phyloP scores from a whole-genome alignment of 1,140 invertebrate genomes.

The Drosophila pachea region DNA sequence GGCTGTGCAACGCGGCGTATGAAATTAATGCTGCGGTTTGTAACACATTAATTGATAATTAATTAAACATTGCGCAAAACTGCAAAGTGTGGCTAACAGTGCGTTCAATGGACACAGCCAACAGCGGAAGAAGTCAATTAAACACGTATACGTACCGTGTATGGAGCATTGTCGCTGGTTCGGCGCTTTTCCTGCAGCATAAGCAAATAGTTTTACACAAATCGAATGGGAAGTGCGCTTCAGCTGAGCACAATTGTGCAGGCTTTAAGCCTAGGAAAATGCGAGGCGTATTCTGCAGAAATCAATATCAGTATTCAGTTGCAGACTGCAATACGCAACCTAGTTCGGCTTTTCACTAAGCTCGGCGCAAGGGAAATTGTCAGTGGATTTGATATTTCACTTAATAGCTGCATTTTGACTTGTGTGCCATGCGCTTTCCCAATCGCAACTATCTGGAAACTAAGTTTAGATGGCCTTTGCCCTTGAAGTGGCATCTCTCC shows the following conservation, averaged over 20 bases:
- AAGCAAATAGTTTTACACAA: neutral
- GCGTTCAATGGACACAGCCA: constrained; percentile 37
- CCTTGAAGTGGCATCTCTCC: constrained; percentile 16
- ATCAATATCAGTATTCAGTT: too few relatives aligned
- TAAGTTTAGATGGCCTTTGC: constrained; percentile 36
- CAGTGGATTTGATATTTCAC: constrained; percentile 1
- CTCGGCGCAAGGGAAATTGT: neutral
- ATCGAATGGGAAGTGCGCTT: neutral
- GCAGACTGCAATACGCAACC: too few relatives aligned
- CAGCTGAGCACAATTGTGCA: neutral
- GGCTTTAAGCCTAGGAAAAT: too few relatives aligned
- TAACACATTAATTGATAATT: constrained; percentile 76
- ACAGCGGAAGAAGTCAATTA: constrained; percentile 29
- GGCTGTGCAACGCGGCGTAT: constrained; percentile 70
- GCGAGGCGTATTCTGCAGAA: too few relatives aligned
- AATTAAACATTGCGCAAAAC: constrained; percentile 74
- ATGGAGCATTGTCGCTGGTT: neutral
- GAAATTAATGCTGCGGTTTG: constrained; percentile 74
- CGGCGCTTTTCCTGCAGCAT: neutral
- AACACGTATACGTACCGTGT: constrained; percentile 26
- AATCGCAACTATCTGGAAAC: neutral
- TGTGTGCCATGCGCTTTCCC: constrained; percentile 4
- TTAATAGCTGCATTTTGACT: constrained; percentile 20
- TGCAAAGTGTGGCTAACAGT: constrained; percentile 61
- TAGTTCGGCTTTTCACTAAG: neutral